Conservation (phyloP, 2,888 invertebrate species). For the Lycaena phlaeas region DNA sequence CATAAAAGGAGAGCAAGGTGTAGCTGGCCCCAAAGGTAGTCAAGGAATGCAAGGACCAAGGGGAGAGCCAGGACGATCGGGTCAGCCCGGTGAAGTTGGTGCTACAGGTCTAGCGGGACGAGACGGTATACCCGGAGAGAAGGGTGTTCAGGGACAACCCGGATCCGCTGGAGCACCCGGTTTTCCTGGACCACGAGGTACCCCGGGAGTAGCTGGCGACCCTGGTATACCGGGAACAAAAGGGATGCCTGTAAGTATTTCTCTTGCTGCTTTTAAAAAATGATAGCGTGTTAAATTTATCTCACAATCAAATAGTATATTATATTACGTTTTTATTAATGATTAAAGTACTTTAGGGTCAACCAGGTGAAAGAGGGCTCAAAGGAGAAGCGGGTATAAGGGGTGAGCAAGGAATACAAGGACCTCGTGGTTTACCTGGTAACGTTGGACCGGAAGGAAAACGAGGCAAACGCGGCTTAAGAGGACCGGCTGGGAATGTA, state of each 20-base stretch:
- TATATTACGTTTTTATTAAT: slow-evolving; percentile 9
- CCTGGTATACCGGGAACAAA: slow-evolving; percentile 82
- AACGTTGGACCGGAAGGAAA: slow-evolving; percentile 84
- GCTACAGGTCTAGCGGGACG: slow-evolving; percentile 82
- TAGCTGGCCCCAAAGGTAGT: slow-evolving; percentile 83
- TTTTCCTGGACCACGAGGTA: slow-evolving; percentile 85
- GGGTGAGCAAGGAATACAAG: slow-evolving; percentile 81
- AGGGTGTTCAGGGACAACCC: slow-evolving; percentile 80
- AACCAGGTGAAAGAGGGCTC: slow-evolving; percentile 83
- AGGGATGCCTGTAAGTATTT: slow-evolving; percentile 77
- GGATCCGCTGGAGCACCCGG: slow-evolving; percentile 86
- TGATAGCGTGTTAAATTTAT: no score
- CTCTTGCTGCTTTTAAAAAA: no score
- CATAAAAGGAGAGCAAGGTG: slow-evolving; percentile 85
- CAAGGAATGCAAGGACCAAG: slow-evolving; percentile 86
- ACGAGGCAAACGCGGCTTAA: slow-evolving; percentile 83
- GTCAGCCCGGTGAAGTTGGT: slow-evolving; percentile 83
- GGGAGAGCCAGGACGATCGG: slow-evolving; percentile 86
- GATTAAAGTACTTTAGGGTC: slow-evolving; percentile 68
- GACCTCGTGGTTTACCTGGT: slow-evolving; percentile 84
- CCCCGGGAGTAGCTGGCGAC: slow-evolving; percentile 82
- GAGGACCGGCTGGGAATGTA: slow-evolving; percentile 82
- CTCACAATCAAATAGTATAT: no score
- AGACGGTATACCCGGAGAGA: slow-evolving; percentile 86
- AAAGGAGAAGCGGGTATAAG: slow-evolving; percentile 86